These are phyloP conservation scores for Leptopilina myrica DNA, from an alignment of 2,888 invertebrate genomes.

Conservation along the genomic window DNA sequence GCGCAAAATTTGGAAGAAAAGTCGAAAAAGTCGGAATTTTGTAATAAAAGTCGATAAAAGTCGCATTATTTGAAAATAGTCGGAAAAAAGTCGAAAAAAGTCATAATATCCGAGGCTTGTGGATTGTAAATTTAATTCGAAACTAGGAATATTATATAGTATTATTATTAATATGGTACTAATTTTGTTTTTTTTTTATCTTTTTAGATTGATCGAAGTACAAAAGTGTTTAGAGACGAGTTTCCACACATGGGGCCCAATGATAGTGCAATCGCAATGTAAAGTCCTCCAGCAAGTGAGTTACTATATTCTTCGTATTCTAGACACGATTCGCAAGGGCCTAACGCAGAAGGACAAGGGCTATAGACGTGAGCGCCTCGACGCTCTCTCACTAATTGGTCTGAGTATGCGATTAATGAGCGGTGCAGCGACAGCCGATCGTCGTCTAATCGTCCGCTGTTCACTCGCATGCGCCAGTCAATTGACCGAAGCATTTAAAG, in stretches of 20 bases:
- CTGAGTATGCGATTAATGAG: constrained; percentile 70
- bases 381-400: constrained; percentile 69
- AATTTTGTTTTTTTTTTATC: no score
- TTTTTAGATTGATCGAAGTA: constrained; percentile 83
- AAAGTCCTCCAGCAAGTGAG: constrained; percentile 89
- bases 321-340: constrained; percentile 81
- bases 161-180: no score
- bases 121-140: neutral
- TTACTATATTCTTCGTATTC: constrained; percentile 84
- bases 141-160: no score
- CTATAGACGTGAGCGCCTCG: constrained; percentile 70
- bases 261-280: constrained; percentile 85
- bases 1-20: no score
- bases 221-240: constrained; percentile 86
- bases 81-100: no score
- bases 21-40: no score
- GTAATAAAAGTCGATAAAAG: no score
- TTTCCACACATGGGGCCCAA: constrained; percentile 83
- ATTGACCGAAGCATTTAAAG: constrained; percentile 70
- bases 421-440: constrained; percentile 80
- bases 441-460: constrained; percentile 82
- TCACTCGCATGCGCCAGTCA: constrained; percentile 82
- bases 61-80: no score
- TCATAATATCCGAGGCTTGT: no score
- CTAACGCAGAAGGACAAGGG: constrained; percentile 68